A percentile compares a stretch with the other conserved stretches of the same genome.
phyloP scores from a whole-genome alignment of 1,140 invertebrate species.

The Heliconius hewitsoni region DNA sequence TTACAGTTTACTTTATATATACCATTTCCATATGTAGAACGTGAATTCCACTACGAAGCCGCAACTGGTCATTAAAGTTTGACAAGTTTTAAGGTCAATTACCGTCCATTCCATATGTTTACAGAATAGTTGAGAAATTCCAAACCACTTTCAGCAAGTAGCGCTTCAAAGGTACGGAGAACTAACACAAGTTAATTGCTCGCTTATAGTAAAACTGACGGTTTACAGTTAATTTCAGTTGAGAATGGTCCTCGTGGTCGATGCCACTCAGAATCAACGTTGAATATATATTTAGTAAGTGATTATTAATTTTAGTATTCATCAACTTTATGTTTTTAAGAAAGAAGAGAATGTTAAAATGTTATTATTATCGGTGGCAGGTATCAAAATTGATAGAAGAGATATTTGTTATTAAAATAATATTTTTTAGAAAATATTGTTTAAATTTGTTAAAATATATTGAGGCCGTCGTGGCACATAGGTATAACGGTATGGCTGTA shows the following conservation, averaged over 20 bases:
- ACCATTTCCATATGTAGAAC: background rate
- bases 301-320: background rate
- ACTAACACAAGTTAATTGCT: slow-evolving; percentile 61
- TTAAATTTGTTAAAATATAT: too few relatives aligned
- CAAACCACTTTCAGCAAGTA: slow-evolving; percentile 47
- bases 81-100: slow-evolving; percentile 42
- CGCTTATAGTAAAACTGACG: slow-evolving; percentile 48
- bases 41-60: slow-evolving; percentile 17
- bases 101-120: slow-evolving; percentile 44
- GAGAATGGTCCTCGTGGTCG: slow-evolving; percentile 35
- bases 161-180: slow-evolving; percentile 51
- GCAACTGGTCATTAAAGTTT: slow-evolving; percentile 42
- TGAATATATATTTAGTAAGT: slow-evolving; percentile 23
- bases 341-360: background rate
- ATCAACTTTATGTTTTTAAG: background rate
- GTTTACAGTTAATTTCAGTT: slow-evolving; percentile 49
- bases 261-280: slow-evolving; percentile 8
- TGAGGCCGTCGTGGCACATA: too few relatives aligned
- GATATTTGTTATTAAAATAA: background rate
- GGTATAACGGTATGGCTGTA: too few relatives aligned
- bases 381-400: background rate
- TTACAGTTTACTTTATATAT: background rate
- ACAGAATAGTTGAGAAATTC: slow-evolving; percentile 50
- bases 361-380: background rate
- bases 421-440: background rate